phyloP scores from a whole-genome alignment of 1,140 invertebrate genomes.

The Schmidtea mediterranea region DNA sequence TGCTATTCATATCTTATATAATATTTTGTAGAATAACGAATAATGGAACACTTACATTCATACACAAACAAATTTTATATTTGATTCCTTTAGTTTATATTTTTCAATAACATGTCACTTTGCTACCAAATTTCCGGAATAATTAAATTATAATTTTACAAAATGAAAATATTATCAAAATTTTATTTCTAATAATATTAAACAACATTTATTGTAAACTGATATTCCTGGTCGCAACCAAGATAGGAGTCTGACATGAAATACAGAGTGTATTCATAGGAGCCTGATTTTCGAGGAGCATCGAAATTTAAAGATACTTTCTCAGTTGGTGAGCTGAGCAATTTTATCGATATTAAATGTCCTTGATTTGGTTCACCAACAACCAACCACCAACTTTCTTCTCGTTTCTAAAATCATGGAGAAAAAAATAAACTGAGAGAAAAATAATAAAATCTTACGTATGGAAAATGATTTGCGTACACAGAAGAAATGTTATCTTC shows the following conservation, averaged over 20 bases:
- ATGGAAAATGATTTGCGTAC: slow-evolving; percentile 85
- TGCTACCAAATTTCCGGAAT: too few species aligned
- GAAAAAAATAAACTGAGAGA: too few species aligned
- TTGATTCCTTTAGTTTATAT: too few species aligned
- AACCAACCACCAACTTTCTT: slow-evolving; percentile 99
- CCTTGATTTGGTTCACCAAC: slow-evolving; percentile 82
- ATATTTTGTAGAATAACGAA: too few species aligned
- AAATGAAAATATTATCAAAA: too few species aligned
- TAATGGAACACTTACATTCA: too few species aligned
- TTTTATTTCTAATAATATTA: too few species aligned
- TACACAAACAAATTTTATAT: too few species aligned
- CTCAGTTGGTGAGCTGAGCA: slow-evolving; percentile 64
- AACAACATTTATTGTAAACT: slow-evolving; percentile 31
- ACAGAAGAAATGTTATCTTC: slow-evolving; percentile 85
- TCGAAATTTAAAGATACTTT: slow-evolving; percentile 82
- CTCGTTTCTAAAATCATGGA: too few species aligned
- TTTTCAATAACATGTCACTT: too few species aligned
- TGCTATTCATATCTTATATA: too few species aligned
- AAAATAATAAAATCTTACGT: slow-evolving; percentile 30
- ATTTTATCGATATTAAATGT: slow-evolving; percentile 76
- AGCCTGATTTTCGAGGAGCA: slow-evolving; percentile 41
- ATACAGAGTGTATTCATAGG: slow-evolving; percentile 71
- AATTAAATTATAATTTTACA: too few species aligned
- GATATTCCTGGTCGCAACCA: slow-evolving; percentile 83
- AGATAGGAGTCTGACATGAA: slow-evolving; percentile 97